Base-by-base conservation (phyloP, 2,113 vertebrate genomes). In the Amblyornis subalaris region DNA sequence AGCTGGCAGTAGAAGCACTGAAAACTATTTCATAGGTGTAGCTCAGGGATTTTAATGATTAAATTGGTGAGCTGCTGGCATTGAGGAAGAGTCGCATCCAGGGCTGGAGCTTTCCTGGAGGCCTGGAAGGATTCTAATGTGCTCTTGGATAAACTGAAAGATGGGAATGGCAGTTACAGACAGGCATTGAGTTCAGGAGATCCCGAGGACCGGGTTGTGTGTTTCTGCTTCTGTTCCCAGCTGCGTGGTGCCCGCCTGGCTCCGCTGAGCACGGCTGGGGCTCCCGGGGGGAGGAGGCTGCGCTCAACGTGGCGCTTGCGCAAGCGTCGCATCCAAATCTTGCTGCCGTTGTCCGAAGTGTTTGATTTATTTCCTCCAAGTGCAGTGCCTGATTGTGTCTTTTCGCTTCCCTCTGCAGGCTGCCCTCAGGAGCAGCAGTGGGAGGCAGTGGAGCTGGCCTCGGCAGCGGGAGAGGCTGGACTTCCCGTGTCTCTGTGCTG, bases 401-500 rank as follows among this genome's bases (percentile, higher is more conserved):
- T 33, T 28, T 50, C 29, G 33, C 11, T 76, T 67, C 33, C 40
- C 23, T 51, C n/a, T 89, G 79, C 90, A 99, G 99, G 98, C 98
- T 98, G 98, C 98, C 98, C 97, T 98, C 96, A 89, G 98, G 98
- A 97, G 98, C 98, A 98, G 98, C 98, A 97, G 98, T 98, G 98
- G 98, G 98, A 98, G 98, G 98, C 98, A 95, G 98, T 97, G 98
- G 98, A 99, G 98, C 98, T 98, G 98, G 98, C 98, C 98, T 98
- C 97, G 78, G 98, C 97, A 97, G 95, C 88, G 89, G 97, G 97
- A 98, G 98, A 99, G 99, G 98, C 98, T 98, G 98, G 98, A 98
- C 98, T 98, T 98, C 98, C 98, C 98, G 97, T 98, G 98, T 98
- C 98, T 98, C 98, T 98, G 99, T 99, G 98, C 99, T 99, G 99